phyloP scores from a whole-genome alignment of 2,888 invertebrate genomes.

The Trisateles emortualis region DNA sequence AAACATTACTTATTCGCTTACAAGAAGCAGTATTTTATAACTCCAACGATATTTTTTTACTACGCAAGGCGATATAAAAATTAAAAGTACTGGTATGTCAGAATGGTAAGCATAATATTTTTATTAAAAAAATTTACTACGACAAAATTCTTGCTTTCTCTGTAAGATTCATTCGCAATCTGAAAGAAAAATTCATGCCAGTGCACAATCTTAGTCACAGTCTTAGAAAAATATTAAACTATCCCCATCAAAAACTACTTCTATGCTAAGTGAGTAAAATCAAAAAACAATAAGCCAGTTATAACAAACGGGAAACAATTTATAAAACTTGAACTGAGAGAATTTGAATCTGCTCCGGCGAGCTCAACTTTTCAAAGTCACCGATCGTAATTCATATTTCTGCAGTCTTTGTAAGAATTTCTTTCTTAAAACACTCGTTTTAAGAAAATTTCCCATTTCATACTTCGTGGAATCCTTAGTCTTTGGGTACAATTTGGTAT shows the following conservation, averaged over 20 bases:
- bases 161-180: constrained; percentile 19
- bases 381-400: constrained; percentile 65
- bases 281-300: constrained; percentile 49
- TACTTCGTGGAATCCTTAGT: constrained; percentile 26
- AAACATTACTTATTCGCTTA: neutral
- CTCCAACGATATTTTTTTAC: neutral
- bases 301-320: constrained; percentile 59
- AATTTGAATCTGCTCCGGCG: constrained; percentile 45
- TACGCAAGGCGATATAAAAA: neutral
- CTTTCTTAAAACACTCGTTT: constrained; percentile 37
- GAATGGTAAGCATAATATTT: neutral
- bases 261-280: constrained; percentile 36
- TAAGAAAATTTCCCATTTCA: constrained; percentile 41
- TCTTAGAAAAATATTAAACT: constrained; percentile 31
- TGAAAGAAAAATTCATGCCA: constrained; percentile 12
- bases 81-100: neutral
- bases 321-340: constrained; percentile 57
- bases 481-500: constrained; percentile 24
- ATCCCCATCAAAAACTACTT: constrained; percentile 42
- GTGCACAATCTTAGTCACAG: constrained; percentile 27
- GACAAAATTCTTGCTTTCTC: neutral
- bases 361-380: constrained; percentile 68
- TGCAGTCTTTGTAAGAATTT: constrained; percentile 56
- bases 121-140: neutral
- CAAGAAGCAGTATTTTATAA: neutral